Base-by-base conservation (phyloP, 2,113 vertebrate species). In the Vanacampus margaritifer region DNA sequence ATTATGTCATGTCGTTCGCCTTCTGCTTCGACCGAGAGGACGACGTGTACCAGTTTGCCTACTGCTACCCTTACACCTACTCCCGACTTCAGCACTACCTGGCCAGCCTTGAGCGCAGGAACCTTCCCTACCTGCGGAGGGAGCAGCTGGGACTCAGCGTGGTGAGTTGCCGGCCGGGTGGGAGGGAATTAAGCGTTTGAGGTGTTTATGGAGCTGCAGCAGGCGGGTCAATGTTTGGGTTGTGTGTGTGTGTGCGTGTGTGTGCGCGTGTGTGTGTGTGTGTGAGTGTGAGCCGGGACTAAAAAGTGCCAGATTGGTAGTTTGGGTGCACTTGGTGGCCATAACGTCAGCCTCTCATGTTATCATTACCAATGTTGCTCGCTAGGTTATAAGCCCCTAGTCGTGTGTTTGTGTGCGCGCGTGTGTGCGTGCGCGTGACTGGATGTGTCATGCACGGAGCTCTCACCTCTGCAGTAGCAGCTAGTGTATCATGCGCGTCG, bases 1-100 rank as follows among this genome's bases (percentile, higher is more conserved):
- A 97, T 90, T 99, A 99, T 32, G 96, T 99, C 74, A 98, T 99
- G 97, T 98, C 96, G 61, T 99, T 98, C 75, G 96, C 96, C 67
- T 99, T 99, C 82, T 99, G 97, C 88, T 99, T 99, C 36, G 97
- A 99, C 88, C 92, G 92, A 5, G 96, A 98, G 79, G 94, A 97
- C 21, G 97, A 98, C 78, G 87, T 92, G 0, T 99, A 96, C 54
- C 97, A 98, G 65, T 98, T 99, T 83, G 94, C 97, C 60, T 99
- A 99, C 90, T 99, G 96, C 91, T 99, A 95, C 80, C 97, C 96
- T 0, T 99, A 98, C 85, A 99, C 96, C 26, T 98, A 98, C 71
- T 96, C 96, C 8, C 93, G 95, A 65, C 93, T 99, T 9, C 97
- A 98, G 88, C 96, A 96, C 87, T 98, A 98, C 81, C 92, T 99